Base-by-base conservation (phyloP, 1,140 invertebrate genomes). In the Rhyzopertha dominica region DNA sequence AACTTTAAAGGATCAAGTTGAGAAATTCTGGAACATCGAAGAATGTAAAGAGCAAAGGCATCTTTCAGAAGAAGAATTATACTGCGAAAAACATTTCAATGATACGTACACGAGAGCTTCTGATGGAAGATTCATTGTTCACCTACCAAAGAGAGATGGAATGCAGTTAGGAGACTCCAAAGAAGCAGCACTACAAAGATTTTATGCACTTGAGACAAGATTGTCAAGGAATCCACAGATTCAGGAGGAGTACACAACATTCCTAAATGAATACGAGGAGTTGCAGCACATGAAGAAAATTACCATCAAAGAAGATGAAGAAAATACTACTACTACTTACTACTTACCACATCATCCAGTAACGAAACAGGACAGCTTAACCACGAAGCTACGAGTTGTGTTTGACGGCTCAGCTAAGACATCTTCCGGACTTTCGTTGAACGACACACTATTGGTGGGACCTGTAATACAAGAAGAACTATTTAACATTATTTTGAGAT, bases 341-440 rank as follows among this genome's bases (percentile, higher is more conserved):
- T 68, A 61, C 37, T 28, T 68, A 8, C 66, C 66, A 4, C 63
- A 66, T 51, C 64, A 65, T 43, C 49, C 52, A 18, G 62, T 66
- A 4, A 4, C 56, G 1, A 60, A 59, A 32, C 13, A 40, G 14
- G 39, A 43, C 10, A 62, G 54, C 32, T 28, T 36, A 1, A 58
- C 57, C 4, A 64, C 62, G n/a, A 56, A 56, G 38, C 12, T 58
- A 4, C 26, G 62, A 10, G 59, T 63, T 1, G 63, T 67, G 0
- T 67, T 66, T 41, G 54, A 67, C 23, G 63, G 50, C 7, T 59
- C 54, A 1, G 43, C 35, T 4, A 59, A 46, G 35, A 50, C 59
- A 2, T 17, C 41, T 7, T 46, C 29, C 3, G 54, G 54, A 0
- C 10, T 51, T 20, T 60, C 53, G 4, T 32, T 62, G 5, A 61